Evolutionary conservation across 2,797 vertebrate species (phyloP), one percentile per base, ranked within the genome.

Genomic region (Hylomyscus alleni): DNA sequence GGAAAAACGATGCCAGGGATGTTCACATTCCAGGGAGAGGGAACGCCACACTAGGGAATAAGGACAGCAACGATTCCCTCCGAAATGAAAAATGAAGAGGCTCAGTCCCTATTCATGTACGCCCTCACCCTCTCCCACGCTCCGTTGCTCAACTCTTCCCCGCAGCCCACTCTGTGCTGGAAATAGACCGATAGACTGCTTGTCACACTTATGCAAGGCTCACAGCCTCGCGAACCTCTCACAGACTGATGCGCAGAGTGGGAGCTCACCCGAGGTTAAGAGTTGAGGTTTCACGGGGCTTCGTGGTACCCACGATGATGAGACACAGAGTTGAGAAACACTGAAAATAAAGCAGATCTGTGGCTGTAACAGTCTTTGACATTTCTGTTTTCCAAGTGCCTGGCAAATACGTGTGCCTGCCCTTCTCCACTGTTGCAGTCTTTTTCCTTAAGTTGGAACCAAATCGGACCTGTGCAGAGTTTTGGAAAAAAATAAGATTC

Each of bases 151-250:
- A 97, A 26, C 96, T 94, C 73, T 85, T 96, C 91, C 92, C 93
- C 97, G 93, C 97, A 89, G 52, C 97, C 97, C 97, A 98, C 97
- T 96, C 95, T 47, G 58, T 0, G 19, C 97, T 97, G 94, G 95
- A 97, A 97, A 97, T 97, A 97, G 97, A 97, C 96, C 83, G 44
- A 97, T 96, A 96, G 97, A 69, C 93, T 78, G 91, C 91, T 80
- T 83, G 92, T 96, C 97, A 97, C 95, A 58, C 95, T 97, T 93
- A 91, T 84, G 95, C 96, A 96, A 97, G 96, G 89, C 96, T 84
- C 60, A 0, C 85, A 94, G 96, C 92, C 76, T 72, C 93, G 47
- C 47, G 69, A 69, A 54, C 52, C 67, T 72, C 90, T 89, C 72
- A 78, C 89, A 95, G 69, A 90, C 95, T 96, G 76, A 75, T 69